phyloP scores from a whole-genome alignment of 2,113 vertebrate species.

The Formicarius rufipectus region DNA sequence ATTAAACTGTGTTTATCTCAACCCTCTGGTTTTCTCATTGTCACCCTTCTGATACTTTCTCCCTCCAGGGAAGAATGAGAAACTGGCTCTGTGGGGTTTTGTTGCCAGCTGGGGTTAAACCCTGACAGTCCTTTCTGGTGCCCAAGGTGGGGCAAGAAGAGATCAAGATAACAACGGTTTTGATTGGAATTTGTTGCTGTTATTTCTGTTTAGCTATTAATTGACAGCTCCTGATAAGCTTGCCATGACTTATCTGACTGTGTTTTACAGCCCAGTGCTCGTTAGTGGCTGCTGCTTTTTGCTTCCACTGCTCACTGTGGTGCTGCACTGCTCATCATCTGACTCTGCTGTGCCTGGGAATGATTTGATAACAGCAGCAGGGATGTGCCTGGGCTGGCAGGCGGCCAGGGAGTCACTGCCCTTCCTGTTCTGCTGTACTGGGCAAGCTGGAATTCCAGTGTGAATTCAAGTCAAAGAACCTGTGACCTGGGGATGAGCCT shows the following conservation, averaged over 20 bases:
- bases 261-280: background rate
- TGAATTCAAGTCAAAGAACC: background rate
- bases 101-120: background rate
- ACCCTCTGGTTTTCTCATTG: background rate
- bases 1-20: background rate
- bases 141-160: background rate
- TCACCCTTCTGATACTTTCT: background rate
- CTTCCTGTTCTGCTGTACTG: background rate
- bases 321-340: background rate
- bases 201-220: background rate
- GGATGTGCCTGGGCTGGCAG: background rate
- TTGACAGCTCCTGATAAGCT: background rate
- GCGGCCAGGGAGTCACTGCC: background rate
- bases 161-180: background rate
- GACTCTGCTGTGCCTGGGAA: background rate
- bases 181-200: background rate
- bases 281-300: background rate
- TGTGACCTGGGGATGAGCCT: fast-evolving
- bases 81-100: background rate
- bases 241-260: background rate
- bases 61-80: background rate
- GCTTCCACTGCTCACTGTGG: background rate
- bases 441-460: background rate
- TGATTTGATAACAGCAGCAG: background rate
- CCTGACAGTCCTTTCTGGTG: background rate